Percentiles rank a stretch among this genome's conserved stretches.
These are phyloP conservation scores for Euglossa dilemma DNA, from an alignment of 1,140 invertebrate species.

Conservation along the genomic window DNA sequence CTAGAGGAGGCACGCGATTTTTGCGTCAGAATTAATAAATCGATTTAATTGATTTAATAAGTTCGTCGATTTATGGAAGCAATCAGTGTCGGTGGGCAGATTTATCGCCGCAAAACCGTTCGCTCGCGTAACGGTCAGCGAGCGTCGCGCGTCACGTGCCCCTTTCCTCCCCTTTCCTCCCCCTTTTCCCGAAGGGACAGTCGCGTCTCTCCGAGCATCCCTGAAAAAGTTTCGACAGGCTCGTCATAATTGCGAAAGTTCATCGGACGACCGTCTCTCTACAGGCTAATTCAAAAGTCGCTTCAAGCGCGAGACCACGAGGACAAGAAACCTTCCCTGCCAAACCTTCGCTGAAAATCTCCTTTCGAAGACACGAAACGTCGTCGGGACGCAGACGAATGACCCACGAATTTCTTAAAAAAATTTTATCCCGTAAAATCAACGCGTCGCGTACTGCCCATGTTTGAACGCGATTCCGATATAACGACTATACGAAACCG, in stretches of 20 bases:
- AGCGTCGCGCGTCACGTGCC: background rate
- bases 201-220: background rate
- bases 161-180: conserved; percentile 16
- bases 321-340: too few relatives aligned
- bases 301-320: too few relatives aligned
- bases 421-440: too few relatives aligned
- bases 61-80: conserved; percentile 67
- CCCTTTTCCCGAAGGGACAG: background rate
- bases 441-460: too few relatives aligned
- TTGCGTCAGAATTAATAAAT: conserved; percentile 36
- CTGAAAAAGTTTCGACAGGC: background rate
- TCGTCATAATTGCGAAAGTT: background rate
- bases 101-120: conserved; percentile 62
- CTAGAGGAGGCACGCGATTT: background rate
- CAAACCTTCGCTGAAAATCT: too few relatives aligned
- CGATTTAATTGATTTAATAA: conserved; percentile 67
- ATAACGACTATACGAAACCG: too few relatives aligned
- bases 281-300: too few relatives aligned
- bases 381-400: too few relatives aligned
- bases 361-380: too few relatives aligned
- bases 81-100: conserved; percentile 60
- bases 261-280: background rate
- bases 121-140: conserved; percentile 15
- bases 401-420: too few relatives aligned
- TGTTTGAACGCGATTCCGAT: too few relatives aligned